A percentile compares a stretch with the other conserved stretches of the same genome.
Conservation (phyloP, 2,888 invertebrate genomes). For the Amiota minor region DNA sequence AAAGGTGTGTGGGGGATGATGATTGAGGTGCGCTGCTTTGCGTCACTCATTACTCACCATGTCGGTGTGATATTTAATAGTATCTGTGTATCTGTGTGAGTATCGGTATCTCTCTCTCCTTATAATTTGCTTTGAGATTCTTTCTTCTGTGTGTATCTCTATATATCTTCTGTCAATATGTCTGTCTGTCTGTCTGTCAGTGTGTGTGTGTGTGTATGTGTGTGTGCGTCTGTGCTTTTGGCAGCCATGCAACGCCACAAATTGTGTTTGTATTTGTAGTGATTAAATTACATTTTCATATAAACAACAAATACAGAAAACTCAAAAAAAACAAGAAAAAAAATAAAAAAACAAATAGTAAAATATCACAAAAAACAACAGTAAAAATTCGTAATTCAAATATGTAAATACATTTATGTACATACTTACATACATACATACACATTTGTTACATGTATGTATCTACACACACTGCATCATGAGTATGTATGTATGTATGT, state of each 20-base stretch:
- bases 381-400: not conserved
- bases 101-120: not conserved
- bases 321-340: conserved; percentile 3
- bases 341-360: conserved; percentile 5
- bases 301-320: not conserved
- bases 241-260: conserved; percentile 3
- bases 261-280: conserved; percentile 22
- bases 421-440: no score
- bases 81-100: not conserved
- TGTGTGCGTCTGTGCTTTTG: conserved; percentile 24
- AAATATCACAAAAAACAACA: not conserved
- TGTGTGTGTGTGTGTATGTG: conserved; percentile 17
- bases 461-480: not conserved
- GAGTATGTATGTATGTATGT: not conserved
- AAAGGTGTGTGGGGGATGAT: conserved; percentile 47
- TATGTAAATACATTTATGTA: no score
- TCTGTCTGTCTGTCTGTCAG: not conserved
- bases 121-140: not conserved
- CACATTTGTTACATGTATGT: no score
- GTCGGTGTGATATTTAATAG: not conserved
- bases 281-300: conserved; percentile 34
- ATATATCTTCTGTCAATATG: not conserved
- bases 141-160: not conserved
- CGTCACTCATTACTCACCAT: conserved; percentile 16
- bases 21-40: conserved; percentile 16